Conservation (phyloP, 2,113 vertebrate genomes). For the Lophotis ruficrista region DNA sequence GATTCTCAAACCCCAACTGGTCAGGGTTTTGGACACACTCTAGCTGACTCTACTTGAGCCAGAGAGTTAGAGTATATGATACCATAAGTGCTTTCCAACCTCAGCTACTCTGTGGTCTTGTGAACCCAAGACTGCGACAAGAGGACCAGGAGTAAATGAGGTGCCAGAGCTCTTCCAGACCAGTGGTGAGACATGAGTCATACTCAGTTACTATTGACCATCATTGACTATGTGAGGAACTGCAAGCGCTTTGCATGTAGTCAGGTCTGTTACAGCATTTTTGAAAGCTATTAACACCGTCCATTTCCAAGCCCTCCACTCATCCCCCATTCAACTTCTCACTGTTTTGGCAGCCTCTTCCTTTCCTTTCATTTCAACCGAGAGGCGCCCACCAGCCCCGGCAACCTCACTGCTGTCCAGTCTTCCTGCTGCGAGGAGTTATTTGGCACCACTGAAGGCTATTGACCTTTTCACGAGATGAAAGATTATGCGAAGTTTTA, state of each 20-base stretch:
- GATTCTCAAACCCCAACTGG: neutral
- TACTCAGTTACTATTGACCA: rapidly evolving
- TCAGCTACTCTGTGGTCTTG: neutral
- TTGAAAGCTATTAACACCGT: neutral
- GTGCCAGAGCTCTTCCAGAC: neutral
- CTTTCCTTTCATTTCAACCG: neutral
- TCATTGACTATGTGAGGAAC: neutral
- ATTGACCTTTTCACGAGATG: neutral
- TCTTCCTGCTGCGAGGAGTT: neutral
- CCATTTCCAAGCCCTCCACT: neutral
- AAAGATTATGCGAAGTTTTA: constrained; percentile 4
- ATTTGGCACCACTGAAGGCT: neutral
- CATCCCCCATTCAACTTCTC: neutral
- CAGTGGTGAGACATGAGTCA: neutral
- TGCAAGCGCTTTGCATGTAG: neutral
- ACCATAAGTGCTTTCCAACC: neutral
- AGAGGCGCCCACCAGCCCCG: rapidly evolving
- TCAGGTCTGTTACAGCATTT: neutral
- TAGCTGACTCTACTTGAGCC: neutral
- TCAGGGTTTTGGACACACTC: neutral
- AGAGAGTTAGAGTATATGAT: neutral
- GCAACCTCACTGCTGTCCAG: neutral
- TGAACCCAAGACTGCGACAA: neutral
- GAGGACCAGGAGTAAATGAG: neutral
- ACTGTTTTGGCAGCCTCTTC: neutral